Base-by-base conservation (phyloP, 2,888 invertebrate species). In the Cerceris rybyensis region DNA sequence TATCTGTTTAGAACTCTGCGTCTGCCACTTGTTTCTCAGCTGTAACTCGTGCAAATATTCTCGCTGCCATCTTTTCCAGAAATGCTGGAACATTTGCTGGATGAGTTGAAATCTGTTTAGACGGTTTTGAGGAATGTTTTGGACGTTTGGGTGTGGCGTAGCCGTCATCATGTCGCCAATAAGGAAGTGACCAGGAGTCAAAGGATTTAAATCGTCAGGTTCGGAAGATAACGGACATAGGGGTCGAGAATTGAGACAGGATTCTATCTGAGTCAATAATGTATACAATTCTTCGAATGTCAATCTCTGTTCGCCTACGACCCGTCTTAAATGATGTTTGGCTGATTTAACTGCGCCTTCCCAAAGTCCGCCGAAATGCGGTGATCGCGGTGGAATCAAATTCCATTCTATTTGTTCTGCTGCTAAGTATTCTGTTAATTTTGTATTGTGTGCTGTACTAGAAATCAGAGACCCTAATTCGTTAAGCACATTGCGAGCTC, bases 311-410 rank as follows among this genome's bases (percentile, higher is more conserved):
- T 58, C 39, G 0, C 57, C 66, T 6, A 67, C 11, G 2, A 67
- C 58, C 7, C 67, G 46, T 7, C n/a, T 58, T 6, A 67, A 7
- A 39, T 67, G 67, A 0, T 7, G 5, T 9, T 67, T 67, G 0
- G 39, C 16, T 0, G 67, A 57, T 6, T 28, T 17, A 0, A 67
- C 67, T 0, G 8, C 54, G 9, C 61, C 39, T 2, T 69, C 49
- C 55, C 49, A 70, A 6, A 70, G n/a, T 1, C 55, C 55, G 0
- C 54, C 28, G 54, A 54, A 54, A n/a, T 54, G 54, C 2, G 54
- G 54, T n/a, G 54, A 9, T n/a, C 17, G 54, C 1, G 54, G 54
- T 2, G 28, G 28, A 28, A 28, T 28, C 28, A 28, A 28, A 28
- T 28, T 28, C 28, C 28, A 28, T 28, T 39, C 58, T 0, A 49